Evolutionary conservation across 1,140 invertebrate genomes (phyloP).

Genomic region (Drosophila azteca): DNA sequence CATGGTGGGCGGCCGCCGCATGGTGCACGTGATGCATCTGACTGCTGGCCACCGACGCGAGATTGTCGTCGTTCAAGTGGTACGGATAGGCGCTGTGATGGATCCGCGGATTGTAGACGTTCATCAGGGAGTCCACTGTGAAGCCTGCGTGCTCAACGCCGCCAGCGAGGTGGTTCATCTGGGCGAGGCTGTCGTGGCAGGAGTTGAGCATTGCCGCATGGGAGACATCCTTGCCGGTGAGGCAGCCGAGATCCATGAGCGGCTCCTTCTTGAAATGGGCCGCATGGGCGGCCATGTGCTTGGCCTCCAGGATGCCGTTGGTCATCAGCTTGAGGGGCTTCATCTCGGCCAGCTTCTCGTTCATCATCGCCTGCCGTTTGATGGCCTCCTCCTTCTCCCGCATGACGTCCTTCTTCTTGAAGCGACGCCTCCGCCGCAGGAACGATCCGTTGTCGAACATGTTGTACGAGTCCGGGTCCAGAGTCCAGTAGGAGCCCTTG

Average conservation of each 20-base stretch:
- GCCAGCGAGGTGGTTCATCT: slow-evolving; percentile 81
- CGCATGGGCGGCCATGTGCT: slow-evolving; percentile 77
- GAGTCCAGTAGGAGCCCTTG: slow-evolving; percentile 98
- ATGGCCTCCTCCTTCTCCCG: slow-evolving; percentile 94
- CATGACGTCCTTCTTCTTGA: slow-evolving; percentile 97
- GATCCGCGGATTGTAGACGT: slow-evolving; percentile 83
- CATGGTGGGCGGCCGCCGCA: slow-evolving; percentile 77
- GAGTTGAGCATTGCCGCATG: slow-evolving; percentile 82
- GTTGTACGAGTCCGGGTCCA: slow-evolving; percentile 98
- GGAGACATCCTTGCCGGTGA: slow-evolving; percentile 73
- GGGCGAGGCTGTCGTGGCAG: slow-evolving; percentile 82
- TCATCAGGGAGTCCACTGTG: slow-evolving; percentile 83
- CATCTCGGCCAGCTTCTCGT: slow-evolving; percentile 83
- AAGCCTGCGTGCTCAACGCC: slow-evolving; percentile 80
- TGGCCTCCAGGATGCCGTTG: slow-evolving; percentile 78
- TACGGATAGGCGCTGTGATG: slow-evolving; percentile 83
- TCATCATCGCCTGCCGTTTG: slow-evolving; percentile 87
- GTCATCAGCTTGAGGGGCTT: slow-evolving; percentile 83
- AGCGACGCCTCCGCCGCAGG: slow-evolving; percentile 93
- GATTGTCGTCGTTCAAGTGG: slow-evolving; percentile 81
- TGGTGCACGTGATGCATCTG: slow-evolving; percentile 78
- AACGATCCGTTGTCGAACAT: slow-evolving; percentile 99
- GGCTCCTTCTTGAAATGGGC: slow-evolving; percentile 81
- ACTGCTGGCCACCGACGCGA: slow-evolving; percentile 66
- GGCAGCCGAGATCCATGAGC: slow-evolving; percentile 76